Evolutionary conservation across 2,797 vertebrate genomes (phyloP).

Genomic region (Anguilla anguilla): DNA sequence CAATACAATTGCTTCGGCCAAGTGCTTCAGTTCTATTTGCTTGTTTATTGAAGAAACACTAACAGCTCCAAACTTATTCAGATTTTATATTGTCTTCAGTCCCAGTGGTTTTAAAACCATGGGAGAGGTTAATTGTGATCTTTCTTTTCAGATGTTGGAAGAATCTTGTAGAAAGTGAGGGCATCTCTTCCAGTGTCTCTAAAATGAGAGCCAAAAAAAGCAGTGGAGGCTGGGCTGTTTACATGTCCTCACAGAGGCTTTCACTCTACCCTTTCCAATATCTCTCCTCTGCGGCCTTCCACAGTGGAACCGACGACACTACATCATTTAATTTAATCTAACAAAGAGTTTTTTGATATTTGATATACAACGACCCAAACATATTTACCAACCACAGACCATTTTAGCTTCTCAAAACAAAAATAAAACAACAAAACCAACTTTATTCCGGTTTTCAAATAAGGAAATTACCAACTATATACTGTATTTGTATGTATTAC

Average conservation of each 20-base stretch:
- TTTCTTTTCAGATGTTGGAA: slow-evolving; percentile 31
- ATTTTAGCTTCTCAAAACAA: background rate
- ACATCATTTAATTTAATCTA: background rate
- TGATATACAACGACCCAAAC: background rate
- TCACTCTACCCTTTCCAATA: background rate
- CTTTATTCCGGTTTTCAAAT: slow-evolving; percentile 1
- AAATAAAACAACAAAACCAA: background rate
- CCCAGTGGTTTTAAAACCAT: slow-evolving; percentile 21
- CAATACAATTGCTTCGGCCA: background rate
- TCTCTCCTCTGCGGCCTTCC: background rate
- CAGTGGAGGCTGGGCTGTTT: background rate
- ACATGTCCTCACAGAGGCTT: background rate
- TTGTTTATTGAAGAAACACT: slow-evolving; percentile 30
- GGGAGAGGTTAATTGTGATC: slow-evolving; percentile 25
- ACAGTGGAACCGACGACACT: slow-evolving; percentile 10
- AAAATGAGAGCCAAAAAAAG: background rate
- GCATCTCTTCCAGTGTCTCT: background rate
- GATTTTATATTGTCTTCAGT: slow-evolving; percentile 38
- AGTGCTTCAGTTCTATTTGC: slow-evolving; percentile 18
- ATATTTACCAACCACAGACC: background rate
- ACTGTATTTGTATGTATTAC: slow-evolving; percentile 23
- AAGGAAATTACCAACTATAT: background rate
- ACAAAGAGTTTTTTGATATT: background rate
- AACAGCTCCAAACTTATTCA: slow-evolving; percentile 29
- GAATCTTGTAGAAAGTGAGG: background rate